A percentile compares a stretch with the other conserved stretches of the same genome.
These are phyloP conservation scores for Centrocercus urophasianus DNA, from an alignment of 2,113 vertebrate genomes.

Conservation along the genomic window DNA sequence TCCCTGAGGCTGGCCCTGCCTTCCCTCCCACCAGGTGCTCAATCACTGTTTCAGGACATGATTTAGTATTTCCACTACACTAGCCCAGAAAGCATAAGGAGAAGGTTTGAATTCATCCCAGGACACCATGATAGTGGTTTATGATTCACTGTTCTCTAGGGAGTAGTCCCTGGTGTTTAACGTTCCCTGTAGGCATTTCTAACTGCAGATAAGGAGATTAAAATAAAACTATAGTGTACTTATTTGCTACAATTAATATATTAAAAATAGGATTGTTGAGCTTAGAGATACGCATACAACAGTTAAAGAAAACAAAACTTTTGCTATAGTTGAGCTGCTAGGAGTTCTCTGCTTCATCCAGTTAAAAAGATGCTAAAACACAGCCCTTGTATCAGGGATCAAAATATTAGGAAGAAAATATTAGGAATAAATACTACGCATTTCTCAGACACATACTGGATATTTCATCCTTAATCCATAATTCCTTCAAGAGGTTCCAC, in stretches of 20 bases:
- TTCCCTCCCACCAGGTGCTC: too few species aligned
- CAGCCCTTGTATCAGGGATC: not conserved
- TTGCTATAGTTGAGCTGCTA: not conserved
- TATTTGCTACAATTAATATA: not conserved
- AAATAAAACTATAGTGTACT: not conserved
- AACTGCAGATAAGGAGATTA: conserved; percentile 13
- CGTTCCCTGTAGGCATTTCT: not conserved
- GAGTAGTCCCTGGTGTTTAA: not conserved
- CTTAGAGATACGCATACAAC: not conserved
- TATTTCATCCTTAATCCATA: conserved; percentile 8
- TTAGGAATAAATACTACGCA: not conserved
- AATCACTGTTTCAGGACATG: too few species aligned
- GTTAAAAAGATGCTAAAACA: not conserved
- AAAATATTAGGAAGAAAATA: not conserved
- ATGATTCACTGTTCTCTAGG: not conserved
- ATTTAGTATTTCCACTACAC: not conserved
- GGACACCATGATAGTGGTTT: not conserved
- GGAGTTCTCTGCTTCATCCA: not conserved
- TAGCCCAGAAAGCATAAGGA: conserved; percentile 17
- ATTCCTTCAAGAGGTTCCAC: not conserved
- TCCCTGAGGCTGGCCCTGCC: too few species aligned
- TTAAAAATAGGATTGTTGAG: conserved; percentile 27
- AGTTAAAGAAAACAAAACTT: not conserved
- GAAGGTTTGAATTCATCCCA: conserved; percentile 4
- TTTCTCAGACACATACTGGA: not conserved